phyloP scores from a whole-genome alignment of 2,888 invertebrate genomes.

The Cyaniris semiargus region DNA sequence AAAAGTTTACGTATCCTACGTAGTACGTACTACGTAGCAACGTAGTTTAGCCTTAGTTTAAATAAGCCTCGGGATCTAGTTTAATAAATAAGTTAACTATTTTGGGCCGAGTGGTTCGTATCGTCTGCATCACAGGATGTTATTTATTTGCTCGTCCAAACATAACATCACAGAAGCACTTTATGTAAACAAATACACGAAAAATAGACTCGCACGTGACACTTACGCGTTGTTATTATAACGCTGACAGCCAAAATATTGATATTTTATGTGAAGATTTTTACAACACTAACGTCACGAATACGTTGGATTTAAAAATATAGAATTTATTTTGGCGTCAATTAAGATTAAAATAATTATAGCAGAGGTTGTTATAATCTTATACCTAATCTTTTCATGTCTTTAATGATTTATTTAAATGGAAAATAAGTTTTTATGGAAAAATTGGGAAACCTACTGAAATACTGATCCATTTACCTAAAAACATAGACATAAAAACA shows the following conservation, averaged over 20 bases:
- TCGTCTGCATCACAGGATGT: slow-evolving; percentile 42
- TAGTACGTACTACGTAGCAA: not conserved
- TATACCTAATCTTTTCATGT: too few species aligned
- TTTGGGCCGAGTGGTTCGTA: slow-evolving; percentile 41
- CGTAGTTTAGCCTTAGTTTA: not conserved
- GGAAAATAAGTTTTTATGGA: not conserved
- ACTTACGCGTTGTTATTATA: not conserved
- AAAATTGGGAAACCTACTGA: not conserved
- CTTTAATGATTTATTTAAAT: too few species aligned
- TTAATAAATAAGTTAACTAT: slow-evolving; percentile 27
- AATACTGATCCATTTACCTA: slow-evolving; percentile 1
- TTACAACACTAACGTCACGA: not conserved
- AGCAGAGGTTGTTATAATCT: too few species aligned
- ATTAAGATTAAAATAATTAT: too few species aligned
- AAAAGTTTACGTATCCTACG: too few species aligned
- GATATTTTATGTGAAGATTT: not conserved
- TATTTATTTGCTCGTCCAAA: slow-evolving; percentile 40
- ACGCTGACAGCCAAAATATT: not conserved
- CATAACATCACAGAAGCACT: slow-evolving; percentile 17
- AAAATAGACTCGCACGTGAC: slow-evolving; percentile 11
- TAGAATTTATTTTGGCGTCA: not conserved
- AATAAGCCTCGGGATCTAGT: not conserved
- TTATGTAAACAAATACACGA: slow-evolving; percentile 1
- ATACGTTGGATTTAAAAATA: not conserved
- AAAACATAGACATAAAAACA: not conserved